Percentiles rank a stretch among this genome's conserved stretches.
Conservation (phyloP, 2,888 invertebrate genomes). For the Patella pellucida region DNA sequence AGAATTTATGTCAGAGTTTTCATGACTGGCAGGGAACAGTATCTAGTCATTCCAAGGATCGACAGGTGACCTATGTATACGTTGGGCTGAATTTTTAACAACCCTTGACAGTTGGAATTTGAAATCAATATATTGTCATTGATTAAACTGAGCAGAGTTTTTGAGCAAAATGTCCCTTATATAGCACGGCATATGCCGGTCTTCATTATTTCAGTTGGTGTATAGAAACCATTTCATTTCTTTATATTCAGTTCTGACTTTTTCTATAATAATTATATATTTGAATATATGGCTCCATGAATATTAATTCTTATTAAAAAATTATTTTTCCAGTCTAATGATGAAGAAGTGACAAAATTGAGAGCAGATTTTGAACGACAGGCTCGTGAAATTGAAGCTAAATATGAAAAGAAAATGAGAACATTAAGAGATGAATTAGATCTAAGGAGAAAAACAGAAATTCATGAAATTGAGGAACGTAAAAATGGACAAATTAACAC, state of each 20-base stretch:
- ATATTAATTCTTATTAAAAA: slow-evolving; percentile 5
- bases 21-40: too few relatives aligned
- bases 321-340: slow-evolving; percentile 70
- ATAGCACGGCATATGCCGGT: too few relatives aligned
- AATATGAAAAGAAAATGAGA: slow-evolving; percentile 82
- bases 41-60: too few relatives aligned
- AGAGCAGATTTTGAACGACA: slow-evolving; percentile 79
- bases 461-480: slow-evolving; percentile 86
- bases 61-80: background rate
- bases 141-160: too few relatives aligned
- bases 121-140: too few relatives aligned
- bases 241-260: background rate
- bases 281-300: background rate
- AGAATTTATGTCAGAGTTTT: too few relatives aligned
- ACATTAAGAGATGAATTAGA: slow-evolving; percentile 84
- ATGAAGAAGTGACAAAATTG: slow-evolving; percentile 75
- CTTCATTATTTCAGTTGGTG: too few relatives aligned
- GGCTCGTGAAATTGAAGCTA: slow-evolving; percentile 79
- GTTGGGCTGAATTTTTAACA: background rate
- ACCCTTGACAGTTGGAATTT: too few relatives aligned
- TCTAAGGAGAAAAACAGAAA: slow-evolving; percentile 70
- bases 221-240: too few relatives aligned
- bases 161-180: background rate
- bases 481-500: slow-evolving; percentile 89
- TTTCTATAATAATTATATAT: background rate